phyloP scores from a whole-genome alignment of 2,888 invertebrate species.

The Stenotaenia linearis region DNA sequence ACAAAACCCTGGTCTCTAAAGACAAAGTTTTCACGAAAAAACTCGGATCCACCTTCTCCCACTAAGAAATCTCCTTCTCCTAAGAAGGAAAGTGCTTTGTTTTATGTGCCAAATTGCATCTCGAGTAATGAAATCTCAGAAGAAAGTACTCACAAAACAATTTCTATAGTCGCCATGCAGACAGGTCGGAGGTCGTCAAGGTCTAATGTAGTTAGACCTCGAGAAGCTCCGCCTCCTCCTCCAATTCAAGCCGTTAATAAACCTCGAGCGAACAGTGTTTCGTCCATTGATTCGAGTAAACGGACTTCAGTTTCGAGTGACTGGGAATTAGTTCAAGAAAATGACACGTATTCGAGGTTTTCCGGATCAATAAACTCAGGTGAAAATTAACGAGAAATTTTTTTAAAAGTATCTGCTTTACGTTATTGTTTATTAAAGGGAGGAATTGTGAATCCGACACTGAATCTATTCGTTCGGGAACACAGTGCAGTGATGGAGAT shows the following conservation, averaged over 20 bases:
- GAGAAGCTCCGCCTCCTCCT: slow-evolving; percentile 41
- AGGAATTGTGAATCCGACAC: background rate
- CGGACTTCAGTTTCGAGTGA: background rate
- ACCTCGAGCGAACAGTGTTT: slow-evolving; percentile 33
- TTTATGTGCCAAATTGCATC: slow-evolving; percentile 59
- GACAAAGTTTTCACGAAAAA: slow-evolving; percentile 30
- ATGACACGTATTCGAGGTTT: background rate
- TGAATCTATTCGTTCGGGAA: background rate
- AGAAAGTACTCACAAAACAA: background rate
- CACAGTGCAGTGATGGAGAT: background rate
- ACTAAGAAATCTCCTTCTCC: slow-evolving; percentile 41
- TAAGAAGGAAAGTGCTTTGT: slow-evolving; percentile 56
- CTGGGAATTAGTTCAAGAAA: background rate
- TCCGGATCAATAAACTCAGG: background rate
- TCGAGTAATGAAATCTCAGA: background rate
- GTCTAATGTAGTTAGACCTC: slow-evolving; percentile 36
- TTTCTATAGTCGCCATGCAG: background rate
- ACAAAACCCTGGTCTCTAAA: slow-evolving; percentile 53
- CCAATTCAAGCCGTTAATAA: slow-evolving; percentile 34
- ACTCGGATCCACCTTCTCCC: slow-evolving; percentile 24
- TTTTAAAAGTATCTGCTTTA: background rate
- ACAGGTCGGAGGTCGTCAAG: background rate
- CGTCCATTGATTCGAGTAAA: slow-evolving; percentile 43
- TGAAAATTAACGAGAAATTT: background rate
- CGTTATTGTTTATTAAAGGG: background rate